Conservation (phyloP, 2,113 vertebrate genomes). For the Xenopus borealis region DNA sequence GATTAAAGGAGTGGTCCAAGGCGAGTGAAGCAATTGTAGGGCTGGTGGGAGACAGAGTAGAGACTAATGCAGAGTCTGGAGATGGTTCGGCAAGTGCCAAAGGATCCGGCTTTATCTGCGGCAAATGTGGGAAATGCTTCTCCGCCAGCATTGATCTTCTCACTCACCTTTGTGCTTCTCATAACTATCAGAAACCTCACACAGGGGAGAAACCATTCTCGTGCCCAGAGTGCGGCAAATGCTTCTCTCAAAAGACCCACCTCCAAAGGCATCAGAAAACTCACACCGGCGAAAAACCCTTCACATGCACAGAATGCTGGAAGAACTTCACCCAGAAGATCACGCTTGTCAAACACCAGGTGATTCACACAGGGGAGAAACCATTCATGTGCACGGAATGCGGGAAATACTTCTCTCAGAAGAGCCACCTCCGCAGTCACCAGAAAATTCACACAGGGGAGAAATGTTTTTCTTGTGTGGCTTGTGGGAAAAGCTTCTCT, state of each 20-base stretch:
- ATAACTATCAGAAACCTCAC: not conserved
- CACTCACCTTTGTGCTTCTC: not conserved
- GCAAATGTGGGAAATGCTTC: constrained; percentile 27
- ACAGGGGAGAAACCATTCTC: constrained; percentile 2
- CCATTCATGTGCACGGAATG: constrained; percentile 14
- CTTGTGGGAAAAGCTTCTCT: constrained; percentile 41
- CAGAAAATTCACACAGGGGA: constrained; percentile 30
- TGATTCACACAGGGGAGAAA: constrained; percentile 18
- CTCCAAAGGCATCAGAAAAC: constrained; percentile 3
- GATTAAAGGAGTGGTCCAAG: no score
- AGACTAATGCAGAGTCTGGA: no score
- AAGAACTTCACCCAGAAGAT: constrained; percentile 23
- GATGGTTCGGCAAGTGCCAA: not conserved
- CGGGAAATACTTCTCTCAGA: constrained; percentile 24
- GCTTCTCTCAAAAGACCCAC: constrained; percentile 10
- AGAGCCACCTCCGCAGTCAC: not conserved
- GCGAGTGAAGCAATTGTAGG: no score
- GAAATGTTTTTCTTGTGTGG: constrained; percentile 2
- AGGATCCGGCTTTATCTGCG: not conserved
- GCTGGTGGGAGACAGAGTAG: no score
- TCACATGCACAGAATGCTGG: constrained; percentile 8
- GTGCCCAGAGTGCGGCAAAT: constrained; percentile 24
- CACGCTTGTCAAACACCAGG: constrained; percentile 29
- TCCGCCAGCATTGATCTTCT: not conserved
- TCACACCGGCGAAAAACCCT: constrained; percentile 28